A percentile compares a stretch with the other conserved stretches of the same genome.
Evolutionary conservation across 2,797 vertebrate genomes (phyloP).

Genomic region (Margarornis squamiger): DNA sequence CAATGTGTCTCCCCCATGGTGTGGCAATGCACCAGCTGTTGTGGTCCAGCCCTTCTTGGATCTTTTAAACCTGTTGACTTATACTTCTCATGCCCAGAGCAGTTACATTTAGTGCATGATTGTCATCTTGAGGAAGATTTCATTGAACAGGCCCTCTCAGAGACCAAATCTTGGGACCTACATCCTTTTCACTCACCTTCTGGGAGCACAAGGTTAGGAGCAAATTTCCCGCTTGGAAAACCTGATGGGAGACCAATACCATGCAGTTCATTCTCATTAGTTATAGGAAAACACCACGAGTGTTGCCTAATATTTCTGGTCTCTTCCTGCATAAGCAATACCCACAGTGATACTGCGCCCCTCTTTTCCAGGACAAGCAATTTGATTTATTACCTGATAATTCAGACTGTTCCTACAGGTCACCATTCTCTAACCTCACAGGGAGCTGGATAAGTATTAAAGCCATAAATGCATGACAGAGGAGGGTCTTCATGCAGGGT

Average conservation of each 20-base stretch:
- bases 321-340: neutral
- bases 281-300: neutral
- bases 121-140: neutral
- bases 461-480: neutral
- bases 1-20: rapidly evolving
- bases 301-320: neutral
- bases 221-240: neutral
- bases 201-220: neutral
- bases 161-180: neutral
- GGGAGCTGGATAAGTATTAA: neutral
- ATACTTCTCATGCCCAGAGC: neutral
- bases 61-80: neutral
- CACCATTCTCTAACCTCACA: neutral
- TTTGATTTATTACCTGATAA: neutral
- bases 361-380: neutral
- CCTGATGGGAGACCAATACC: neutral
- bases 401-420: neutral
- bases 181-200: neutral
- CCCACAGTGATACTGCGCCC: neutral
- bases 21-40: rapidly evolving
- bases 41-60: neutral
- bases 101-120: neutral
- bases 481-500: neutral
- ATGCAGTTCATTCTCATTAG: neutral
- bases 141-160: neutral